phyloP scores from a whole-genome alignment of 2,888 invertebrate genomes.

The Hirtodrosophila histrioides region DNA sequence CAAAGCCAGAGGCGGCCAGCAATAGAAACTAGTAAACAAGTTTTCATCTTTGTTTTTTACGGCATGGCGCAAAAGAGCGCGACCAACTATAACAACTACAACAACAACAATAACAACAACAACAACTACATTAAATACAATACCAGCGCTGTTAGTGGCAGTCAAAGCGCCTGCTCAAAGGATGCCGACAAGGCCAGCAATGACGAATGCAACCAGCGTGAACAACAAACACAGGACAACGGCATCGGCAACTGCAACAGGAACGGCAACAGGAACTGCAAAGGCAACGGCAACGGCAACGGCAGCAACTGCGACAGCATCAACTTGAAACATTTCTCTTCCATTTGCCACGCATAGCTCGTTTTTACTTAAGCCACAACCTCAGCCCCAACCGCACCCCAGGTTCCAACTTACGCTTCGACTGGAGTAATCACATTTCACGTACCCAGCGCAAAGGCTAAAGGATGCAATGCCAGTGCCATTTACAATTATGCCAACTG shows the following conservation, averaged over 20 bases:
- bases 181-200: slow-evolving; percentile 52
- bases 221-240: slow-evolving; percentile 43
- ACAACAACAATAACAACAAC: slow-evolving; percentile 15
- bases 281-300: slow-evolving; percentile 11
- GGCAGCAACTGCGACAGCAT: slow-evolving; percentile 18
- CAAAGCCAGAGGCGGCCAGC: slow-evolving; percentile 53
- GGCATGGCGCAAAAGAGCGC: slow-evolving; percentile 38
- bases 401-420: background rate
- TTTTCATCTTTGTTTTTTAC: slow-evolving; percentile 55
- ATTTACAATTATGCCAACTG: slow-evolving; percentile 57
- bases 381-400: background rate
- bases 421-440: background rate
- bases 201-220: slow-evolving; percentile 59
- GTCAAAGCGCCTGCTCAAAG: slow-evolving; percentile 72
- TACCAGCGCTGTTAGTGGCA: slow-evolving; percentile 37
- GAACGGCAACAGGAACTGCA: slow-evolving; percentile 12
- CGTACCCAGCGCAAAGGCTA: background rate
- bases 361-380: slow-evolving; percentile 13
- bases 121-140: slow-evolving; percentile 14
- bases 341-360: slow-evolving; percentile 20
- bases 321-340: slow-evolving; percentile 62
- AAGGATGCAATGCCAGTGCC: slow-evolving; percentile 37
- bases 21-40: slow-evolving; percentile 71
- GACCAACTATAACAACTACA: slow-evolving; percentile 24
- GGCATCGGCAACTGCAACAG: slow-evolving; percentile 20